These are phyloP conservation scores for Ormyrus rosae DNA, from an alignment of 2,888 invertebrate genomes.

Conservation along the genomic window DNA sequence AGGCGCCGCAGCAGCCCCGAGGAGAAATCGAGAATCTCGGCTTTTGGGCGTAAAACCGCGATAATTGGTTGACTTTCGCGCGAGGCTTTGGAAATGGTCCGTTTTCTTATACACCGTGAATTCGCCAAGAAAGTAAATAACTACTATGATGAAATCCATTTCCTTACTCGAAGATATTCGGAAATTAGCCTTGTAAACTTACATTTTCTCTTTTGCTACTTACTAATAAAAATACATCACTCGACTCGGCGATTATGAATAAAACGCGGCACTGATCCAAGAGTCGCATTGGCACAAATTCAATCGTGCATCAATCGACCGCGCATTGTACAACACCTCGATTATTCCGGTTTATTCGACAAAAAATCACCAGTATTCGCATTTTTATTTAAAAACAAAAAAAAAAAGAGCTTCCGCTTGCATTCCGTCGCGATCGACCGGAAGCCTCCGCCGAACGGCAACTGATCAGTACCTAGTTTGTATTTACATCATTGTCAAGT, in stretches of 20 bases:
- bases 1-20: too few species aligned
- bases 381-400: background rate
- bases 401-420: background rate
- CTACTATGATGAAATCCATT: too few species aligned
- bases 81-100: too few species aligned
- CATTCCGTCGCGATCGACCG: too few species aligned
- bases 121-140: too few species aligned
- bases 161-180: too few species aligned
- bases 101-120: too few species aligned
- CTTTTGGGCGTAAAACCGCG: too few species aligned
- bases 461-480: background rate
- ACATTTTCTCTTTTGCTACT: background rate
- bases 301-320: background rate
- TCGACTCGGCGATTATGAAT: background rate
- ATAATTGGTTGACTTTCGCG: too few species aligned
- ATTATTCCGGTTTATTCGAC: background rate
- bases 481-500: background rate
- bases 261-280: constrained; percentile 22
- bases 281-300: constrained; percentile 16
- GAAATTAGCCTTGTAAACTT: background rate
- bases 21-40: too few species aligned
- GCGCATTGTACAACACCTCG: background rate
- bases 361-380: background rate
- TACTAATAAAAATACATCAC: background rate
- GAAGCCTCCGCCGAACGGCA: background rate